phyloP scores from a whole-genome alignment of 2,888 invertebrate species.

The Ischnus inquisitorius region DNA sequence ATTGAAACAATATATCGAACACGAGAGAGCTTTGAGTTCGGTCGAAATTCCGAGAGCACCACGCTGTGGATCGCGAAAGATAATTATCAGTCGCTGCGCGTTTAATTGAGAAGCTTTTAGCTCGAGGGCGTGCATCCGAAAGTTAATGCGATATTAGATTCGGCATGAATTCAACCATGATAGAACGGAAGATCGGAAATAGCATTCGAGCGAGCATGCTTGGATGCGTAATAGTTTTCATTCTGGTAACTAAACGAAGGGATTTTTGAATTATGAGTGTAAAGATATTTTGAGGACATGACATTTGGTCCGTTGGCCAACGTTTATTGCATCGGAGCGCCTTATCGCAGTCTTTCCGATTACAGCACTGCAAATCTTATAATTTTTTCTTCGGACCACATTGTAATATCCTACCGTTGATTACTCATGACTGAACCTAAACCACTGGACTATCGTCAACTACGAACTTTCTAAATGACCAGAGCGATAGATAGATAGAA shows the following conservation, averaged over 20 bases:
- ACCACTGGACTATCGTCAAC: too few relatives aligned
- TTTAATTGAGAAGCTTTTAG: constrained; percentile 72
- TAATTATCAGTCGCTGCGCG: constrained; percentile 75
- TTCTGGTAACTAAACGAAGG: background rate
- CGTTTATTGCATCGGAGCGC: too few relatives aligned
- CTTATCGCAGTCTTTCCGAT: too few relatives aligned
- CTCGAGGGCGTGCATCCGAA: constrained; percentile 69
- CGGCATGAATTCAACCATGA: constrained; percentile 19
- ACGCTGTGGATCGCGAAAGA: constrained; percentile 58
- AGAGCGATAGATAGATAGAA: too few relatives aligned
- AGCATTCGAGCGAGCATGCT: constrained; percentile 42
- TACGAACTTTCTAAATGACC: too few relatives aligned
- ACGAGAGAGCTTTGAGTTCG: constrained; percentile 12
- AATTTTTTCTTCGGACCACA: too few relatives aligned
- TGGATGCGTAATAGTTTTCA: background rate
- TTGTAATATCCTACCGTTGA: too few relatives aligned
- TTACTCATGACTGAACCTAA: too few relatives aligned
- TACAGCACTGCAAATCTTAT: too few relatives aligned
- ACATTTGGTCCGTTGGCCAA: too few relatives aligned
- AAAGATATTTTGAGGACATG: constrained; percentile 25
- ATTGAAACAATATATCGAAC: constrained; percentile 78
- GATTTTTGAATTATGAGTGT: constrained; percentile 38
- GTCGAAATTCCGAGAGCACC: constrained; percentile 20
- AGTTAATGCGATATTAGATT: constrained; percentile 60
- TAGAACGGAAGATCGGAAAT: constrained; percentile 8